Conservation (phyloP, 2,797 vertebrate genomes). For the Anabacerthia variegaticeps region DNA sequence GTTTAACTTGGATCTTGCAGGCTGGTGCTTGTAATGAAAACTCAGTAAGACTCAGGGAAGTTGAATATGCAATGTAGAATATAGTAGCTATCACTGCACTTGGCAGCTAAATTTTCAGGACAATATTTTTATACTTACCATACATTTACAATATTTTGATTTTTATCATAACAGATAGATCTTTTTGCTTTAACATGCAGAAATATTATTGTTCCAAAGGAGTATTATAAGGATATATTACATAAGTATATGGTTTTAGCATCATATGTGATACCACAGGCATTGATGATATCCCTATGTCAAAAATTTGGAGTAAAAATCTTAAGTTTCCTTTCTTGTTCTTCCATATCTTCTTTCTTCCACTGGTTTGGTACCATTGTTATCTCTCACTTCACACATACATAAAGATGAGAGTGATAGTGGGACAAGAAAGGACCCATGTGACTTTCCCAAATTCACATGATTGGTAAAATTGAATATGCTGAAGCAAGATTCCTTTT, state of each 20-base stretch:
- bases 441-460: background rate
- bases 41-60: background rate
- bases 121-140: background rate
- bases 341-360: background rate
- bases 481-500: background rate
- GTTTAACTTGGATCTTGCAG: constrained; percentile 32
- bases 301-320: background rate
- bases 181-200: background rate
- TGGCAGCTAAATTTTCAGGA: background rate
- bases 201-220: background rate
- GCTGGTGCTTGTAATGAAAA: constrained; percentile 5
- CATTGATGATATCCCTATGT: background rate
- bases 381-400: background rate
- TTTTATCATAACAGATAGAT: background rate
- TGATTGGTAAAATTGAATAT: background rate
- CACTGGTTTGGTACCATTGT: background rate
- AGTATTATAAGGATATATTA: background rate
- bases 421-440: background rate
- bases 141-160: background rate
- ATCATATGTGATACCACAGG: background rate
- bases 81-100: background rate
- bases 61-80: background rate
- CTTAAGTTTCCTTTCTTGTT: background rate
- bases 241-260: background rate
- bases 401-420: background rate